Base-by-base conservation (phyloP, 2,113 vertebrate genomes). In the Melospiza georgiana region DNA sequence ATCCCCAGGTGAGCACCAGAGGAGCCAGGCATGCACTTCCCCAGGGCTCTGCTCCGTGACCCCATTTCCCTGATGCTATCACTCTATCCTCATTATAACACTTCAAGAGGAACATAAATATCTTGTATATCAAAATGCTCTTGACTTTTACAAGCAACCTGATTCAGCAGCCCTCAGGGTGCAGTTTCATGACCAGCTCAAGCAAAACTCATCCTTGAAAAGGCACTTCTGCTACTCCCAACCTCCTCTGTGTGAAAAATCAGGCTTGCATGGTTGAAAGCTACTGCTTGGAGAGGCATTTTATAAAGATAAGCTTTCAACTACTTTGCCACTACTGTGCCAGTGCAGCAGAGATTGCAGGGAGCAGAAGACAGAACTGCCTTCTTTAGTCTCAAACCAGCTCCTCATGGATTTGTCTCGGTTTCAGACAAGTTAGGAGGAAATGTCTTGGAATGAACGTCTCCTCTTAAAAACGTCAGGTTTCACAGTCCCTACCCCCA, bases 31-130 rank as follows among this genome's bases (percentile, higher is more conserved):
- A 67, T 30, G 33, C 0, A 0, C 48, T 83, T 71, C 59, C 63
- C 49, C 18, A 48, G 83, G 65, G 41, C 69, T 84, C 69, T 0
- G 3, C 66, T 92, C 93, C 10, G 24, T 96, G 95, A 88, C 86
- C 87, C 69, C 1, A 0, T 55, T 94, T 78, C 48, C 52, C 85
- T 30, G 85, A 90, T 90, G 72, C 21, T 92, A 94, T 90, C n/a
- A 0, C 57, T 87, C 87, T 35, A 78, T 75, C 69, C 58, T 89
- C 76, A n/a, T 82, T 68, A 62, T 46, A 88, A 61, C 90, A 75
- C 65, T 76, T 90, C 71, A 96, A 76, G 74, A 79, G 85, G 46
- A 55, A 88, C 54, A 88, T 49, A 92, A 95, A 92, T 67, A 92
- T 61, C 65, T 88, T 10, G 0, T 57, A 72, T 31, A 72, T 86